phyloP scores from a whole-genome alignment of 1,140 invertebrate genomes.

The Drosophila kohkoa region DNA sequence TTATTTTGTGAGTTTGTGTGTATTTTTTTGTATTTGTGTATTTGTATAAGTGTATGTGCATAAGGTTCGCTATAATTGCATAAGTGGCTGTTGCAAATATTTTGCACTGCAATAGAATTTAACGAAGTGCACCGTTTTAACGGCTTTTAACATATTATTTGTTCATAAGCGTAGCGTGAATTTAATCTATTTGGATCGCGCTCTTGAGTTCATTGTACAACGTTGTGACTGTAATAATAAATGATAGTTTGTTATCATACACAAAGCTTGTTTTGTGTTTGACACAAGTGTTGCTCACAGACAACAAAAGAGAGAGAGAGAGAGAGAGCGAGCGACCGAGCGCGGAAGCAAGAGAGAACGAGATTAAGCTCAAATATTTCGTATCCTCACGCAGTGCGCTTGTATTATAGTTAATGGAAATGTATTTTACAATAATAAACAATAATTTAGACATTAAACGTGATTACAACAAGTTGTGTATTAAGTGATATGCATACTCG shows the following conservation, averaged over 20 bases:
- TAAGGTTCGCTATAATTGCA: no score
- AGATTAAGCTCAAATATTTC: background rate
- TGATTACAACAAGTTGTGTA: conserved; percentile 24
- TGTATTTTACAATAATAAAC: conserved; percentile 1
- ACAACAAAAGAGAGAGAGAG: background rate
- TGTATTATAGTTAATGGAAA: conserved; percentile 4
- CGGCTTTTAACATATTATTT: background rate
- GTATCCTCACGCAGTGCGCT: background rate
- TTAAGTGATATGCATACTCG: conserved; percentile 13
- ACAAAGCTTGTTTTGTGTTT: conserved; percentile 11
- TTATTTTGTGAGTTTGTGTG: no score
- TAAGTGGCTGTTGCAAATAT: no score
- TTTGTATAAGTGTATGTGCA: no score
- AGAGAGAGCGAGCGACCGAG: background rate
- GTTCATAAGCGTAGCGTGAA: background rate
- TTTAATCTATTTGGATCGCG: no score
- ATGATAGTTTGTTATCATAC: conserved; percentile 9
- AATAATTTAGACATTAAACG: conserved; percentile 8
- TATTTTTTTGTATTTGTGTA: no score
- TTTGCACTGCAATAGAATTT: no score
- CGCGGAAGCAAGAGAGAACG: background rate
- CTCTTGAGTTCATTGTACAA: background rate
- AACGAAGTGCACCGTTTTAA: no score
- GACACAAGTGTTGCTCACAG: background rate
- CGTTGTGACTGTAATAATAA: background rate